A percentile compares a stretch with the other conserved stretches of the same genome.
phyloP scores from a whole-genome alignment of 2,888 invertebrate genomes.

The Tuta absoluta region DNA sequence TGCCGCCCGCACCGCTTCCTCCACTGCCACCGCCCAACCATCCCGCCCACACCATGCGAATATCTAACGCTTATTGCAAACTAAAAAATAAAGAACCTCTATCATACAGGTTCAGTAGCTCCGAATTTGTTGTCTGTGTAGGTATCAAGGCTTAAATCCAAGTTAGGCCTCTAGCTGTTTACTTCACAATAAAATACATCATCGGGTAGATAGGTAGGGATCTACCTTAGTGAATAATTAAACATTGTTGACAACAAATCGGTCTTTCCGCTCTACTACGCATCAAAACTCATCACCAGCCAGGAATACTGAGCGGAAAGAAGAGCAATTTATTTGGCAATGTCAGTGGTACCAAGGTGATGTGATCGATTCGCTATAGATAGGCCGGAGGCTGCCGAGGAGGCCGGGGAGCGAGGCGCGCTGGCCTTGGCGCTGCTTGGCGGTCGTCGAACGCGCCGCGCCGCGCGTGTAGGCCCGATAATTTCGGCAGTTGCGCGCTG shows the following conservation, averaged over 20 bases:
- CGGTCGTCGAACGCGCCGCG: slow-evolving; percentile 73
- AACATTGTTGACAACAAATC: background rate
- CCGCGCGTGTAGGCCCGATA: slow-evolving; percentile 74
- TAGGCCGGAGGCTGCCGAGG: slow-evolving; percentile 40
- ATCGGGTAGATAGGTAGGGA: too few species aligned
- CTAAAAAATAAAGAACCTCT: slow-evolving; percentile 36
- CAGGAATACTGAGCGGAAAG: background rate
- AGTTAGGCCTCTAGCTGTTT: background rate
- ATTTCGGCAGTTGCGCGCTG: slow-evolving; percentile 74
- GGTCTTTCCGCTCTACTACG: background rate
- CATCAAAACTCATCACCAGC: background rate
- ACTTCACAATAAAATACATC: too few species aligned
- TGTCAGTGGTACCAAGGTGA: slow-evolving; percentile 20
- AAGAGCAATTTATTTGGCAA: slow-evolving; percentile 17
- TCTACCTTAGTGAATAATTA: too few species aligned
- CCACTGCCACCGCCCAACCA: slow-evolving; percentile 33
- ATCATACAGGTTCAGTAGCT: too few species aligned
- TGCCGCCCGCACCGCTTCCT: slow-evolving; percentile 18
- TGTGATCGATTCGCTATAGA: slow-evolving; percentile 34
- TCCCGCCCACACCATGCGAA: slow-evolving; percentile 25
- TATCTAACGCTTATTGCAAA: slow-evolving; percentile 34
- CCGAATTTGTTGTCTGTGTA: slow-evolving; percentile 31
- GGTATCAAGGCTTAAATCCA: background rate
- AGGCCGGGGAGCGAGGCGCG: slow-evolving; percentile 32
- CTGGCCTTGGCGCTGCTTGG: slow-evolving; percentile 74